Conservation (phyloP, 2,888 invertebrate genomes). For the Unio pictorum region DNA sequence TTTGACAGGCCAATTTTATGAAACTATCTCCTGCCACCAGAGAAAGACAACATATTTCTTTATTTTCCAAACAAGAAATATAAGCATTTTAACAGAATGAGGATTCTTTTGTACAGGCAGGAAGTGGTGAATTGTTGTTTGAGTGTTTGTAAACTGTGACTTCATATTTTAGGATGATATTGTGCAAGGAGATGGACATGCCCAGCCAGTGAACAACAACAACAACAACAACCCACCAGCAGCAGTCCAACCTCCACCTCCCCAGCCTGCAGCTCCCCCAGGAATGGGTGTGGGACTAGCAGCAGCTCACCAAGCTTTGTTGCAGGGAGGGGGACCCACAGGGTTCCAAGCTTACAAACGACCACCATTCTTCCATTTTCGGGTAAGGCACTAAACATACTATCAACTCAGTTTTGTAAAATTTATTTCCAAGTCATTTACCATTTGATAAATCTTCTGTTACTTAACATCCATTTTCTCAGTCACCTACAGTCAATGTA, state of each 20-base stretch:
- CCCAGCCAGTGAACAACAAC: conserved; percentile 3
- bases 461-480: no score
- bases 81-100: no score
- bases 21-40: no score
- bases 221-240: conserved; percentile 12
- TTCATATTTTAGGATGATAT: conserved; percentile 48
- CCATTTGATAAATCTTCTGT: no score
- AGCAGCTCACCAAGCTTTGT: conserved; percentile 73
- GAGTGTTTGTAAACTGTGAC: background rate
- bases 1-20: no score
- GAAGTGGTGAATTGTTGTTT: background rate
- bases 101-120: no score
- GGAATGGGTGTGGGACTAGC: conserved; percentile 51
- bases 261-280: conserved; percentile 25
- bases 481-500: no score
- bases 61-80: no score
- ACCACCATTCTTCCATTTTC: conserved; percentile 70
- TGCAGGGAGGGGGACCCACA: conserved; percentile 83
- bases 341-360: conserved; percentile 92
- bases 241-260: conserved; percentile 15
- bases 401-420: background rate
- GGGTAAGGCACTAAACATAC: conserved; percentile 37
- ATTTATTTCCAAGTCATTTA: no score
- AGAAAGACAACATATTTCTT: no score
- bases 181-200: conserved; percentile 48